Conservation (phyloP, 2,797 vertebrate genomes). For the Intellagama lesueurii region DNA sequence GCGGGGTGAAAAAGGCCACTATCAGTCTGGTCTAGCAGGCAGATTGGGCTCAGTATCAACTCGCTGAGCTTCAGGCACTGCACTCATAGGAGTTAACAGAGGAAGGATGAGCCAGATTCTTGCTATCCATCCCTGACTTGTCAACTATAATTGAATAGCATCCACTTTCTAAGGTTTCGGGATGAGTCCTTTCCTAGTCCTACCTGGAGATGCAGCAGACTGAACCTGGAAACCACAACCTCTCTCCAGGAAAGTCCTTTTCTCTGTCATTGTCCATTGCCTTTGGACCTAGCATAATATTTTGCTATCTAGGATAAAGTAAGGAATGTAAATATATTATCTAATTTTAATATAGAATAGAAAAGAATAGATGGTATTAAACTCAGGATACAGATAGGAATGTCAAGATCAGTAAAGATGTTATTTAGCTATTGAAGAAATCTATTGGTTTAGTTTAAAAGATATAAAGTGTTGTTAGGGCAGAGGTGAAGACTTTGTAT, state of each 20-base stretch:
- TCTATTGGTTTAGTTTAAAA: background rate
- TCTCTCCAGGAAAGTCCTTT: background rate
- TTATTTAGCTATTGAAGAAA: background rate
- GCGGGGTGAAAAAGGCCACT: background rate
- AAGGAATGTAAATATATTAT: too few relatives aligned
- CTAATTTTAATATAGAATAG: too few relatives aligned
- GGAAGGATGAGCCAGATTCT: too few relatives aligned
- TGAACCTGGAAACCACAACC: too few relatives aligned
- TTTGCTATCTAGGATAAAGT: background rate
- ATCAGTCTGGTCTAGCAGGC: background rate
- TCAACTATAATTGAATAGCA: too few relatives aligned
- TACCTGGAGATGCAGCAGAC: too few relatives aligned
- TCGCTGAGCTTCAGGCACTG: background rate
- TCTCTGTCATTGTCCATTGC: too few relatives aligned
- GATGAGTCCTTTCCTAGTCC: too few relatives aligned
- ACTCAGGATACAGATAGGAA: background rate
- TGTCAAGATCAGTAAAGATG: background rate
- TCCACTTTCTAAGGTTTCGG: too few relatives aligned
- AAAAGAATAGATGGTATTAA: too few relatives aligned
- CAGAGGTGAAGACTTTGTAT: background rate
- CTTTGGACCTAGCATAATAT: background rate
- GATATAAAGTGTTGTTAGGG: background rate
- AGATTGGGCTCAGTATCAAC: background rate
- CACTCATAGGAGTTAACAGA: background rate
- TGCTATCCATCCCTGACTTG: too few relatives aligned